phyloP scores from a whole-genome alignment of 2,113 vertebrate genomes.

The Uropsilus gracilis region DNA sequence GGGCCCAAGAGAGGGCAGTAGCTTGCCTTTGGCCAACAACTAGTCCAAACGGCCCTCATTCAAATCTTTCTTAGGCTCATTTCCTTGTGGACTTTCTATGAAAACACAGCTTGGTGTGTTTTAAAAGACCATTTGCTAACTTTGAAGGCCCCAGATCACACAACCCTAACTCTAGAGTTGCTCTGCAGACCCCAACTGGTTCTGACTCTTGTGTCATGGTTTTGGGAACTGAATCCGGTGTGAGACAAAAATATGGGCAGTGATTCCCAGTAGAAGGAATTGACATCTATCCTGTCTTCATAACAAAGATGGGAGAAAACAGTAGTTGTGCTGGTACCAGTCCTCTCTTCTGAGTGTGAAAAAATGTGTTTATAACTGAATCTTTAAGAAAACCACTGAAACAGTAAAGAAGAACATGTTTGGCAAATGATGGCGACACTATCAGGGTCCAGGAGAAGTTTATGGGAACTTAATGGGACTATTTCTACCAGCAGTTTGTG shows the following conservation, averaged over 20 bases:
- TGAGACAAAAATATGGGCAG: not conserved
- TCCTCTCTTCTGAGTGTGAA: not conserved
- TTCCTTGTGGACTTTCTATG: not conserved
- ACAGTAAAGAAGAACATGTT: not conserved
- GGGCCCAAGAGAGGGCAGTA: not conserved
- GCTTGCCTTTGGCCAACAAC: not conserved
- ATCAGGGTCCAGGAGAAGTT: not conserved
- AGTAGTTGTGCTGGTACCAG: not conserved
- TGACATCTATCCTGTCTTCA: not conserved
- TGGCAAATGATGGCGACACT: not conserved
- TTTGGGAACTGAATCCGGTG: conserved; percentile 2
- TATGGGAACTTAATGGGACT: not conserved
- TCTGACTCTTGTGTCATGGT: not conserved
- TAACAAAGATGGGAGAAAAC: not conserved
- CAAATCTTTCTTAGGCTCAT: not conserved
- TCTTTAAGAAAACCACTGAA: not conserved
- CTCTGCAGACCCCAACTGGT: not conserved
- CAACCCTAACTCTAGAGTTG: not conserved
- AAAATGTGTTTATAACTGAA: not conserved
- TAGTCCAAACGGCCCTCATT: not conserved
- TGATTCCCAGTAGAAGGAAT: not conserved
- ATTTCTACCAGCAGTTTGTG: not conserved
- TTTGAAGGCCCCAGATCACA: not conserved
- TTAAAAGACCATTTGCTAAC: not conserved
- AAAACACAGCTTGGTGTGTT: not conserved